Base-by-base conservation (phyloP, 2,113 vertebrate genomes). In the Taurulus bubalis region DNA sequence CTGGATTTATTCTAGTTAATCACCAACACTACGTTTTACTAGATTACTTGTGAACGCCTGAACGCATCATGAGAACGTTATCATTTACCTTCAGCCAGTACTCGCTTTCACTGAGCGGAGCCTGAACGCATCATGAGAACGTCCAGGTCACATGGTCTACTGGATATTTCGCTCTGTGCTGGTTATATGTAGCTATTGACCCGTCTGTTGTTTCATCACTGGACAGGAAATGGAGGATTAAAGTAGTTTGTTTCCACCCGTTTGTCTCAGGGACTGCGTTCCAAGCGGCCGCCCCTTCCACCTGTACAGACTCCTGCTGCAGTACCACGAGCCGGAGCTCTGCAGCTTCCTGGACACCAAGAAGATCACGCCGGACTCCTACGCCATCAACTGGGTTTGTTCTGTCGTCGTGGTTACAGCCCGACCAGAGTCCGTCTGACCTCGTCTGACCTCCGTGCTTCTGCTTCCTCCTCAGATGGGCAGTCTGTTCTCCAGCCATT, bases 341-440 rank as follows among this genome's bases (percentile, higher is more conserved):
- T 99, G 98, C 93, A 99, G 97, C 60, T 98, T 98, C 93, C 92
- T 99, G 90, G 98, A 99, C 91, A 99, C 98, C 81, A 99, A 99
- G 95, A 99, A 99, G 94, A 98, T 99, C 93, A 99, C 97, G 42
- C 98, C 98, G 40, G 98, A 99, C 93, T 97, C 96, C 1, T 99
- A 99, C 87, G 96, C 97, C 94, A 96, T 99, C 89, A 95, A 95
- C 94, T 99, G 98, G 98, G 98, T 98, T 90, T 93, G 95, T n/a
- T 26, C 9, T 10, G 42, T 47, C 36, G 42, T 24, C 22, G 20
- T 38, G 6, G 28, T 68, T 7, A 15, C 55, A 2, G 55, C 53
- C 8, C 5, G 3, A n/a, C n/a, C 0, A 8, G 40, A 45, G 36
- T 22, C 16, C 18, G 26, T 26, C 49, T 42, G 60, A 64, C 8